A percentile compares a stretch with the other conserved stretches of the same genome.
These are phyloP conservation scores for Scaptomyza parva DNA, from an alignment of 2,888 invertebrate genomes.

Conservation along the genomic window DNA sequence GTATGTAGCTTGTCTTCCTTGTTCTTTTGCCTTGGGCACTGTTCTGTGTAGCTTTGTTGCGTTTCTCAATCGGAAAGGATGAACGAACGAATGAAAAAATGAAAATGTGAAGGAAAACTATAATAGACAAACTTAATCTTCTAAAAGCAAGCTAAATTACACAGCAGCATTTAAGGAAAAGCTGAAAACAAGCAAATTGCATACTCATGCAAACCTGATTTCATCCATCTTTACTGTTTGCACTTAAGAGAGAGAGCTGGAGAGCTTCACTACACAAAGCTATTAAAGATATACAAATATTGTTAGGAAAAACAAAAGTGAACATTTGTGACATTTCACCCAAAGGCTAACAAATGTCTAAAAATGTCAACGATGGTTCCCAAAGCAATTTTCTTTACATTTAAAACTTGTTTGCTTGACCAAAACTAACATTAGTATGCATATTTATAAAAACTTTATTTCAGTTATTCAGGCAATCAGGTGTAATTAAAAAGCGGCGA, in stretches of 20 bases:
- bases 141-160: not conserved
- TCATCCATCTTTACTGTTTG: not conserved
- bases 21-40: not conserved
- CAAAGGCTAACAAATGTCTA: not conserved
- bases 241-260: not conserved
- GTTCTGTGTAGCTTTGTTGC: not conserved
- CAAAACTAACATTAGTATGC: not conserved
- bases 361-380: not conserved
- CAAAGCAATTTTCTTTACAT: not conserved
- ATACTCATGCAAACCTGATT: not conserved
- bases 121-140: not conserved
- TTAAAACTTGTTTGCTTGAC: not conserved
- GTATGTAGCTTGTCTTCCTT: not conserved
- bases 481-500: not conserved
- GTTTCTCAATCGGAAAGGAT: not conserved
- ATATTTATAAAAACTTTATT: conserved; percentile 11
- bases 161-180: not conserved
- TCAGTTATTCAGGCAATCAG: conserved; percentile 2
- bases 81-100: not conserved
- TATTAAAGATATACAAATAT: not conserved
- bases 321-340: not conserved
- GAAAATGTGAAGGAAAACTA: not conserved
- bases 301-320: too few relatives aligned
- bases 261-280: too few relatives aligned
- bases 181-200: not conserved